Conservation (phyloP, 2,888 invertebrate genomes). For the Apocheima hispidaria region DNA sequence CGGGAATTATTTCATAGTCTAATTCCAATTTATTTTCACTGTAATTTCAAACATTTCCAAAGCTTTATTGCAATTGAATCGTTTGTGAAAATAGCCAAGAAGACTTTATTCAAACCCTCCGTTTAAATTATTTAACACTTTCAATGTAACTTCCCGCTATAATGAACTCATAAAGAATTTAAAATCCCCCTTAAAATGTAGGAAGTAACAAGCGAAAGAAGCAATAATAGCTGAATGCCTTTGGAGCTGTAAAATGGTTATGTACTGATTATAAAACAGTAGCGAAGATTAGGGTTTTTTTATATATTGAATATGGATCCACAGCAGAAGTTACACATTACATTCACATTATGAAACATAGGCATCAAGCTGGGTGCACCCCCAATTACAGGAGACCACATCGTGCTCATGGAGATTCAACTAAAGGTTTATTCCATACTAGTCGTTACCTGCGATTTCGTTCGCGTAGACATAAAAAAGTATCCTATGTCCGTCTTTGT, state of each 20-base stretch:
- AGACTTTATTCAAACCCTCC: slow-evolving; percentile 1
- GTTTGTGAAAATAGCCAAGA: slow-evolving; percentile 11
- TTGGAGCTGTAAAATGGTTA: slow-evolving; percentile 18
- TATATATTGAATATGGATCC: neutral
- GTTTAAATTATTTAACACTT: slow-evolving; percentile 26
- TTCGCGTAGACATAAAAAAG: too few species aligned
- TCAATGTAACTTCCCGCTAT: slow-evolving; percentile 13
- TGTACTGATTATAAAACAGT: slow-evolving; percentile 11
- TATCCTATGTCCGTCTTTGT: too few species aligned
- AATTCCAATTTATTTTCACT: slow-evolving; percentile 1
- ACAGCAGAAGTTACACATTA: too few species aligned
- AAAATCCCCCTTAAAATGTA: slow-evolving; percentile 27
- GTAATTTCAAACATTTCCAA: neutral
- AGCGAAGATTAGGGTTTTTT: neutral
- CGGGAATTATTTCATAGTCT: slow-evolving; percentile 4
- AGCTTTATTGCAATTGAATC: slow-evolving; percentile 5
- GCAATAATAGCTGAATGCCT: slow-evolving; percentile 28
- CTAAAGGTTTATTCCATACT: too few species aligned
- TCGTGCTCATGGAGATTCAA: too few species aligned
- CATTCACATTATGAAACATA: too few species aligned
- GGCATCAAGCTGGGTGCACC: too few species aligned
- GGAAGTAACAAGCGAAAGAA: slow-evolving; percentile 32
- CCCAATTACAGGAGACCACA: too few species aligned
- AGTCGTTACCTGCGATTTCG: too few species aligned
- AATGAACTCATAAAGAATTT: slow-evolving; percentile 29